Conservation (phyloP, 1,140 invertebrate species). For the Bombus affinis region DNA sequence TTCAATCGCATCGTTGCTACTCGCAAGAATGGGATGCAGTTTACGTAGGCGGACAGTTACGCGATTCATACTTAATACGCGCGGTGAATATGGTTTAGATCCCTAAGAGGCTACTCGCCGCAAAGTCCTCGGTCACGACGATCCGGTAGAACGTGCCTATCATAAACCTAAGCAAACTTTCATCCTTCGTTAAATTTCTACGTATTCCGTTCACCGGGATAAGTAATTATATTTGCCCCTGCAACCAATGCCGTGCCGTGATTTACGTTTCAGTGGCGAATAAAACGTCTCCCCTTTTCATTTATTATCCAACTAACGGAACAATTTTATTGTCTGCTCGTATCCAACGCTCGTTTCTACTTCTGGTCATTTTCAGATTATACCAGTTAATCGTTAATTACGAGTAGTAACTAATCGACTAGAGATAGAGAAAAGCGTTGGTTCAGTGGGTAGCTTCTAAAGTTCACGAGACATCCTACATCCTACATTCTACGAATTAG, state of each 20-base stretch:
- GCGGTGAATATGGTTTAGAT: background rate
- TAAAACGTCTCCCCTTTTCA: too few relatives aligned
- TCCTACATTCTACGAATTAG: too few relatives aligned
- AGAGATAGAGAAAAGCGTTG: too few relatives aligned
- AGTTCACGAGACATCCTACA: too few relatives aligned
- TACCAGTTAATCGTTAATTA: too few relatives aligned
- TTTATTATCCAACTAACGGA: background rate
- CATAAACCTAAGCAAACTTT: conserved; percentile 44
- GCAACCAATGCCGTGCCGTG: too few relatives aligned
- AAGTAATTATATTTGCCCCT: conserved; percentile 33
- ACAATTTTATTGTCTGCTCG: too few relatives aligned
- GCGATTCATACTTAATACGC: conserved; percentile 26
- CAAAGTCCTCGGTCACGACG: background rate
- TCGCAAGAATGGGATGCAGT: background rate
- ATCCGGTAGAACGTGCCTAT: conserved; percentile 7
- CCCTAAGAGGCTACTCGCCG: conserved; percentile 18
- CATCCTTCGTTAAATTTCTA: conserved; percentile 47
- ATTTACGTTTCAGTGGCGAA: conserved; percentile 2
- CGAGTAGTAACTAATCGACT: too few relatives aligned
- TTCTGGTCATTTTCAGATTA: too few relatives aligned
- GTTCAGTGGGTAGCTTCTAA: too few relatives aligned
- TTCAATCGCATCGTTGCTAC: background rate
- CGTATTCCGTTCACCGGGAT: conserved; percentile 29
- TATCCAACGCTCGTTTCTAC: too few relatives aligned
- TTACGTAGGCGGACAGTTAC: conserved; percentile 31